Base-by-base conservation (phyloP, 2,797 vertebrate genomes). In the Diplodus puntazzo region DNA sequence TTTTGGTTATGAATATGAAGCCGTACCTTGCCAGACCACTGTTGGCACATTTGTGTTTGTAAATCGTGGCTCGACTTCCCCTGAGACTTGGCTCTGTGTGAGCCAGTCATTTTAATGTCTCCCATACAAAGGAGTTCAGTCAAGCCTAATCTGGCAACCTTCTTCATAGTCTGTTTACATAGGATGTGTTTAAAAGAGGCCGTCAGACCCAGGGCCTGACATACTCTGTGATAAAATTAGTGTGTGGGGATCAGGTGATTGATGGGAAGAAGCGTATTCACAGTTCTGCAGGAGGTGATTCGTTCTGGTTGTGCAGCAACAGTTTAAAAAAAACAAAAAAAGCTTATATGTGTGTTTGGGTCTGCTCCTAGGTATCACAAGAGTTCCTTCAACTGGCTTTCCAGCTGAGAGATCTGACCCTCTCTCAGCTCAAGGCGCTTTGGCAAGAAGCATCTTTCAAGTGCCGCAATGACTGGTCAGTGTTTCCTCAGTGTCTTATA, bases 401-500 rank as follows among this genome's bases (percentile, higher is more conserved):
- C 59, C 92, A 95, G 74, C 92, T 98, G 79, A 94, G 93, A 84
- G 87, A 80, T 12, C 92, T 97, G 83, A 93, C 94, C 16, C 54
- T 79, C 0, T 85, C 89, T 62, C 92, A 95, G 42, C 93, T 97
- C 64, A 89, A 80, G 84, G 89, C 80, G 0, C 85, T 96, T 10
- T 97, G 97, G 96, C 83, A 88, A 75, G 93, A 90, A 49, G 92
- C 94, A 0, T 96, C 95, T 2, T 96, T 96, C 83, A 96, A 96
- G 90, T 97, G 96, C 77, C 90, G 85, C 68, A 95, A 96, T 81
- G 94, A 96, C 79, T 95, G 96, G 97, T 97, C 86, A 94, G 95
- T 91, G 58, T 71, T 66, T 82, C 48, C 21, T 63, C 18, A 61
- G n/a, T 27, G 25, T 59, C 58, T 69, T 25, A 20, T 60, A n/a